These are phyloP conservation scores for Anabas testudineus DNA, from an alignment of 2,797 vertebrate genomes.

Conservation along the genomic window DNA sequence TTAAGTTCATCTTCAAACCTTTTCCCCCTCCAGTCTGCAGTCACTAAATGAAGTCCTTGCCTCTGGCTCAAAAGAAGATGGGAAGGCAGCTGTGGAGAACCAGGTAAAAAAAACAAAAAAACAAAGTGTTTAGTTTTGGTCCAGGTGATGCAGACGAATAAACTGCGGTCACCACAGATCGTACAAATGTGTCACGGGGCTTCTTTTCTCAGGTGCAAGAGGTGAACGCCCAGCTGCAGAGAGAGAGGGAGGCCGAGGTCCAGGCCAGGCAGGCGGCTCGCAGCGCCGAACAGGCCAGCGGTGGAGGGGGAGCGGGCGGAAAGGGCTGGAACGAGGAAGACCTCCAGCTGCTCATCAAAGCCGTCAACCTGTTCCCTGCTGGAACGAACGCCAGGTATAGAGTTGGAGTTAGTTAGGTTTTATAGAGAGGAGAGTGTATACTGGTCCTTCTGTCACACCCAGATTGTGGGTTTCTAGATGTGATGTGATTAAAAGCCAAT, in stretches of 20 bases:
- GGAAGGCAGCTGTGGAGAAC: conserved; percentile 92
- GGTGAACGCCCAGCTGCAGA: conserved; percentile 92
- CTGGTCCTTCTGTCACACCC: no score
- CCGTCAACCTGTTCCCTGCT: conserved; percentile 98
- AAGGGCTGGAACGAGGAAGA: conserved; percentile 97
- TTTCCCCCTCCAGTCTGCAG: conserved; percentile 90
- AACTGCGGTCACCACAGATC: background rate
- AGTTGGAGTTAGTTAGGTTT: background rate
- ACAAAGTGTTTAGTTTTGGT: background rate
- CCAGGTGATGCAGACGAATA: background rate
- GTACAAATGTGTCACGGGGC: background rate
- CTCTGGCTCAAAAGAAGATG: conserved; percentile 90
- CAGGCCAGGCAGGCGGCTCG: conserved; percentile 90
- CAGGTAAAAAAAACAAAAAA: conserved; percentile 85
- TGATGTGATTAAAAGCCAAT: no score
- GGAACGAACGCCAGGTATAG: conserved; percentile 96
- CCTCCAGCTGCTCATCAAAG: conserved; percentile 97
- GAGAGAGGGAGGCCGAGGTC: conserved; percentile 93
- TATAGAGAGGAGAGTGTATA: background rate
- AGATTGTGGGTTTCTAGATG: no score
- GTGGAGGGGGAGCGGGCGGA: conserved; percentile 83
- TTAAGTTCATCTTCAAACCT: no score
- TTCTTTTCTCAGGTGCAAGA: conserved; percentile 87
- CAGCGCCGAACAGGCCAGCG: conserved; percentile 88
- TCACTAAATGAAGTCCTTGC: conserved; percentile 93